Base-by-base conservation (phyloP, 2,888 invertebrate genomes). In the Cheilosia vernalis region DNA sequence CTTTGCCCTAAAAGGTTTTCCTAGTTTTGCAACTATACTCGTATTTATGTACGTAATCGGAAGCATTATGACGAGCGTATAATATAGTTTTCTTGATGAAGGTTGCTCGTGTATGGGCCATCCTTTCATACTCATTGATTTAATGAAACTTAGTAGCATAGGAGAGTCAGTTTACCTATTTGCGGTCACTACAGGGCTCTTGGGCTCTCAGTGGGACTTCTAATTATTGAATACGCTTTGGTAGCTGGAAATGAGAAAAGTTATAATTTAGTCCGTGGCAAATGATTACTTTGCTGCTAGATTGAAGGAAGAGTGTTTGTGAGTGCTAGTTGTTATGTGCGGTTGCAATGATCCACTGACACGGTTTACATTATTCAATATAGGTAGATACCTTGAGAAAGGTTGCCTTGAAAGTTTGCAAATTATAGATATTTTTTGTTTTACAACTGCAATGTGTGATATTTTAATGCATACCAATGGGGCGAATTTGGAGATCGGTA, bases 211-310 rank as follows among this genome's bases (percentile, higher is more conserved):
- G 78, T 42, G 49, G 40, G 67, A 73, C 67, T 67, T 83, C 72
- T 83, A 83, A 83, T 83, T 83, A 83, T 83, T 83, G 82, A 77
- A 82, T 77, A 64, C 66, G 72, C 82, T 67, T 63, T 56, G 61
- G 61, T 63, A 21, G 30, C 44, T 63, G 69, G 55, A 78, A 83
- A 83, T 83, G 83, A 78, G 83, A 83, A 83, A 83, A 83, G 78
- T 83, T 83, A 63, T 83, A 83, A 83, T 83, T 61, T 44, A 78
- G 47, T 78, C 72, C 56, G 33, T 47, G 40, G 49, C 21, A 78
- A 73, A 67, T 78, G 78, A 73, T 83, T 83, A 78, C 67, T 78
- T 72, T 77, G 64, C 21, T 53, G 40, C 44, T 69, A 44, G 47
- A 47, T 19, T 6, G 9, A n/a, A n/a, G n/a, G 47, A 9, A 19